Base-by-base conservation (phyloP, 2,797 vertebrate genomes). In the Amniataba percoides region DNA sequence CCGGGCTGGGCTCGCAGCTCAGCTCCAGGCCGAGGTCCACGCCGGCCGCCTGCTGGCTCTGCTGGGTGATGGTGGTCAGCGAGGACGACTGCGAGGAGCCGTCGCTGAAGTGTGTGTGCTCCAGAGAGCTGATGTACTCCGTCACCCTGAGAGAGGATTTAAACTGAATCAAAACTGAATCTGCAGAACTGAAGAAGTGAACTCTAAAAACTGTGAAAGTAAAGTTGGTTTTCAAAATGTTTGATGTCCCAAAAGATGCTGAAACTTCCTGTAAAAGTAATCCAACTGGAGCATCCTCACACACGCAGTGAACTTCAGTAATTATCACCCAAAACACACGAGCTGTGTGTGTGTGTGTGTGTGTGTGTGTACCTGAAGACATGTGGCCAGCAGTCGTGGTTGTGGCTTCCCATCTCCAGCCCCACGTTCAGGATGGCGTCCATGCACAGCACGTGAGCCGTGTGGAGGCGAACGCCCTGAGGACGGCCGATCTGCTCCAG, bases 381-480 rank as follows among this genome's bases (percentile, higher is more conserved):
- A 0, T 99, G 98, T 0, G 97, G 96, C 98, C 98, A 99, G 93
- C 98, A 99, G 92, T 99, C 97, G 9, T 96, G 96, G 91, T 99
- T 99, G 94, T 99, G 98, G 89, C 97, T 99, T 75, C 97, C 98
- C 98, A 99, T 99, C 93, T 99, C 98, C 90, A 99, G 93, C 3
- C 98, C 98, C 23, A 99, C 98, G 1, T 96, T 97, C 79, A 99
- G 96, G 86, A 99, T 97, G 84, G 98, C 98, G 34, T 99, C 98
- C 98, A 99, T 99, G 85, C 98, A 99, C 86, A 99, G 85, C 57
- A 99, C 96, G 11, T 99, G 98, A 70, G 98, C 98, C 0, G 97
- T 97, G 87, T 99, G 98, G 45, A 99, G 95, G 55, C 96, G 96
- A 39, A 97, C 96, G 18, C 97, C 97, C 78, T 95, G 97, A 76